Evolutionary conservation across 2,797 vertebrate species (phyloP), one percentile per base, ranked within the genome.

Genomic region (Pseudochaenichthys georgianus): DNA sequence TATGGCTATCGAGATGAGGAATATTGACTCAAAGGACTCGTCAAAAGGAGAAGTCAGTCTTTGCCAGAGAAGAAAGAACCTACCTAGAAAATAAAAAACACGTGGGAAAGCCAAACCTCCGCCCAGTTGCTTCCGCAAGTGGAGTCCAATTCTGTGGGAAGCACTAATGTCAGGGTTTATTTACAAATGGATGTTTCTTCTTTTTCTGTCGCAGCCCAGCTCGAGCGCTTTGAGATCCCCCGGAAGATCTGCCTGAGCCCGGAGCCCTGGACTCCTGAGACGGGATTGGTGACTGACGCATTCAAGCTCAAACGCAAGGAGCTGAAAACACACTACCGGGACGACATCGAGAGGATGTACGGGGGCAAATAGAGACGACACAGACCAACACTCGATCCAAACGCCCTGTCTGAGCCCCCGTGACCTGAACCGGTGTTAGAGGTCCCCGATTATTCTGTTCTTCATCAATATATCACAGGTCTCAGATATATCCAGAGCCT

Each of bases 281-380:
- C 94, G 0, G 98, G 98, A 72, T 92, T 99, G 47, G 97, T 99
- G 88, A 99, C 98, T 1, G 98, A 99, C 12, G 96, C 98, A 0
- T 99, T 98, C 95, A 99, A 99, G 86, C 95, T 99, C 58, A 99
- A 98, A 66, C 96, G 98, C 85, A 97, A 95, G 67, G 96, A 98
- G 92, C 96, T 99, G 19, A 97, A 96, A 23, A 94, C 94, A 0
- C 94, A 95, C 86, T 99, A 98, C 88, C 96, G 96, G 79, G 90
- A 85, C 7, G 97, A 97, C 94, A 99, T 99, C 15, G 96, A 98
- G 58, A 94, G 95, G 67, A 96, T 99, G 97, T 99, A 99, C 2
- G 96, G 96, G 0, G 95, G 95, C 52, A 96, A 95, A 38, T 98
- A 92, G 89, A 67, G 68, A 55, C 19, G 1, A 34, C 63, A 59